Conservation (phyloP, 2,113 vertebrate genomes). For the Nesogale talazaci region DNA sequence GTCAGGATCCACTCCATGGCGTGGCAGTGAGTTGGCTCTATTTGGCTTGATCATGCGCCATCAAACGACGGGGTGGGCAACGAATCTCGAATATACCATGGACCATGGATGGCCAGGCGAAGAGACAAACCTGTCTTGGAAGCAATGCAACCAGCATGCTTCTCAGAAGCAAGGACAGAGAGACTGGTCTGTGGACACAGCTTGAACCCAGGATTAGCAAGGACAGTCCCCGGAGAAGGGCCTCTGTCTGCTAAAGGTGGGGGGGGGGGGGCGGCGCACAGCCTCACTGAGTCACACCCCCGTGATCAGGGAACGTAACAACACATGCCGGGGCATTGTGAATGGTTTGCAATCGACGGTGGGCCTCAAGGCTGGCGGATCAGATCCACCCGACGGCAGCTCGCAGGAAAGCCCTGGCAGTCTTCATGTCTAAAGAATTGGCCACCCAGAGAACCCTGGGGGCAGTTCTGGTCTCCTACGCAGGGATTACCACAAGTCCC, state of each 20-base stretch:
- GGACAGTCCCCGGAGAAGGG: neutral
- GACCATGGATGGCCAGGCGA: neutral
- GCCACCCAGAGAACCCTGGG: neutral
- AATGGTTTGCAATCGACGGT: neutral
- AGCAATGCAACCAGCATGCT: neutral
- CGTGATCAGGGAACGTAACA: neutral
- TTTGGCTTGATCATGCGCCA: neutral
- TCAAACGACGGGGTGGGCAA: neutral
- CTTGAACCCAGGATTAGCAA: neutral
- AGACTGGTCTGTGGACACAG: neutral
- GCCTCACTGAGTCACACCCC: neutral
- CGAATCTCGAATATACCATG: neutral
- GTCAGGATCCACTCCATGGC: neutral
- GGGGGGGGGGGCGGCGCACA: neutral
- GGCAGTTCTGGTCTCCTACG: neutral
- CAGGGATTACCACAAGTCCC: neutral
- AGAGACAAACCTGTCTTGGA: neutral
- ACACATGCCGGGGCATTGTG: neutral
- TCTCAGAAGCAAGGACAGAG: neutral
- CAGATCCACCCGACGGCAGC: neutral
- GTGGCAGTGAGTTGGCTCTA: neutral
- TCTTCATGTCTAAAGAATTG: neutral
- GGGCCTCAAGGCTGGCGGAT: neutral
- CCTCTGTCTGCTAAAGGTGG: neutral
- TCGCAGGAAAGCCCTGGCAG: neutral